Percentiles rank a stretch among this genome's conserved stretches.
Evolutionary conservation across 2,797 vertebrate genomes (phyloP).

Genomic region (Clarias laeviceps): DNA sequence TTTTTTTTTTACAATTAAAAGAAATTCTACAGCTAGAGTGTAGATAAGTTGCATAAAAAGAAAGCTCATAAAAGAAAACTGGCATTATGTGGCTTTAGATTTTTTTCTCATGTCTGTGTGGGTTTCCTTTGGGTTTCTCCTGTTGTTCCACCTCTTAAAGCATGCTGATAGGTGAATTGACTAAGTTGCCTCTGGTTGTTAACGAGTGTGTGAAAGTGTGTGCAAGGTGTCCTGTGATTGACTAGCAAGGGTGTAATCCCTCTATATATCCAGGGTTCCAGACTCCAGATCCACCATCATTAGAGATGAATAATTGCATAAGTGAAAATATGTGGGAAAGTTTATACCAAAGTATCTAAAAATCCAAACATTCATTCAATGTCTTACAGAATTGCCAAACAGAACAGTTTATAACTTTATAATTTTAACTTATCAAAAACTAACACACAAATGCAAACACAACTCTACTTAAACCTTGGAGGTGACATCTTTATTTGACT

Average conservation of each 20-base stretch:
- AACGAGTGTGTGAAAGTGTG: background rate
- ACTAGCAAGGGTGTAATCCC: background rate
- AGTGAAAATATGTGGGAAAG: background rate
- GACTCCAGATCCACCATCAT: background rate
- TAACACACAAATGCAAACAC: constrained; percentile 3
- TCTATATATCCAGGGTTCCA: background rate
- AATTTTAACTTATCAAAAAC: background rate
- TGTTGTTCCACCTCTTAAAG: background rate
- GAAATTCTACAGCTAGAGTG: no score
- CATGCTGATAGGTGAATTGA: background rate
- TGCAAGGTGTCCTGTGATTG: background rate
- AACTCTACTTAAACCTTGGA: background rate
- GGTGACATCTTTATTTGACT: background rate
- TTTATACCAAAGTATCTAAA: background rate
- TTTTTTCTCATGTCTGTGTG: background rate
- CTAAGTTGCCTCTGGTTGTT: background rate
- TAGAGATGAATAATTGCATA: background rate
- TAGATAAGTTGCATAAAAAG: background rate
- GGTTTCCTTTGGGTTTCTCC: background rate
- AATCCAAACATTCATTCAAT: background rate
- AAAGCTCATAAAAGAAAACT: background rate
- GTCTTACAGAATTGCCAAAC: background rate
- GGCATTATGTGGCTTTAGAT: background rate
- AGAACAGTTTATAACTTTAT: background rate
- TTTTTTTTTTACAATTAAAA: no score